Conservation (phyloP, 2,888 invertebrate genomes). For the Boloria selene region DNA sequence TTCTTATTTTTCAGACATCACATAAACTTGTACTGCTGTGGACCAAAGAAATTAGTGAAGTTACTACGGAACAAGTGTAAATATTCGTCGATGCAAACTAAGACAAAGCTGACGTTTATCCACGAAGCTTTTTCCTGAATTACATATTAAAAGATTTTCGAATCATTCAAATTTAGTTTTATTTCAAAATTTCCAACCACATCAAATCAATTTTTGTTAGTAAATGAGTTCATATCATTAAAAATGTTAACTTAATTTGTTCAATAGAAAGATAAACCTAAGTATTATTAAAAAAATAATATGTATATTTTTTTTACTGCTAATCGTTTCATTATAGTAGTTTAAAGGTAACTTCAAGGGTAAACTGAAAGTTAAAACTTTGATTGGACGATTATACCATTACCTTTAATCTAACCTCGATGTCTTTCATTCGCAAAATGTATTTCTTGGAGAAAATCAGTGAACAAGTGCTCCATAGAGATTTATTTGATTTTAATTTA, state of each 20-base stretch:
- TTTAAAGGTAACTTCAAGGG: neutral
- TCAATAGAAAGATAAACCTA: too few relatives aligned
- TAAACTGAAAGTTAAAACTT: conserved; percentile 12
- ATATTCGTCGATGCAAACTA: conserved; percentile 56
- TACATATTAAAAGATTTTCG: conserved; percentile 40
- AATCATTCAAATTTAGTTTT: conserved; percentile 16
- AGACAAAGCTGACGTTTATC: conserved; percentile 69
- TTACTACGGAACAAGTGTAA: conserved; percentile 64
- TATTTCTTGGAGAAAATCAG: conserved; percentile 26
- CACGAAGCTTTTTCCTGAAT: conserved; percentile 72
- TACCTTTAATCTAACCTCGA: neutral
- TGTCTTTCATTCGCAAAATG: conserved; percentile 33
- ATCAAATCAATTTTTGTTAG: too few relatives aligned
- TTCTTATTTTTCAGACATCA: conserved; percentile 55
- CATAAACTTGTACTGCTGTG: conserved; percentile 72
- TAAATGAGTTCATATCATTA: too few relatives aligned
- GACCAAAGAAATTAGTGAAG: conserved; percentile 78
- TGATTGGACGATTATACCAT: conserved; percentile 17
- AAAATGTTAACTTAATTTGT: too few relatives aligned
- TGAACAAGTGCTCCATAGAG: conserved; percentile 38
- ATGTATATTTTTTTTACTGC: neutral
- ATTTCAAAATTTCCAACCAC: neutral
- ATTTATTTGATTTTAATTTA: conserved; percentile 63
- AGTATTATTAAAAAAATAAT: too few relatives aligned
- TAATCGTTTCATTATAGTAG: neutral